These are phyloP conservation scores for Pseudochaenichthys georgianus DNA, from an alignment of 2,797 vertebrate genomes.

Conservation along the genomic window DNA sequence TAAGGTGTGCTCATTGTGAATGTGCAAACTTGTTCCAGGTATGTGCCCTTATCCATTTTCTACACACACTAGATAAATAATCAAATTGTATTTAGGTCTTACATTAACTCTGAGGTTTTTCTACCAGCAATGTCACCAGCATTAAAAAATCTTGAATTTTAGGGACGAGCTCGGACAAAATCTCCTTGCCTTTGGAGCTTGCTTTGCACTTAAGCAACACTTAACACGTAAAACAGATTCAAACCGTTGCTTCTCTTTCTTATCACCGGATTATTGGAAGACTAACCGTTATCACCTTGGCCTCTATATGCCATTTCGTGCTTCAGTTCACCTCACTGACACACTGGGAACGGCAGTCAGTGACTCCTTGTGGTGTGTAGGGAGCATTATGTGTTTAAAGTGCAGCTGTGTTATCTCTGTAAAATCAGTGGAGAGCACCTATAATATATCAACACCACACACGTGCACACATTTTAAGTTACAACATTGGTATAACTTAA, in stretches of 20 bases:
- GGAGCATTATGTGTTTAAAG: neutral
- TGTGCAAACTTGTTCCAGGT: constrained; percentile 13
- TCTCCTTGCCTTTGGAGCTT: constrained; percentile 2
- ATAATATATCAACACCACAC: neutral
- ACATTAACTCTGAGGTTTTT: neutral
- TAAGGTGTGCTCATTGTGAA: constrained; percentile 26
- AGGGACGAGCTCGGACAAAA: neutral
- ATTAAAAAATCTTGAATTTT: neutral
- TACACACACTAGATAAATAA: neutral
- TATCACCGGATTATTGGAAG: constrained; percentile 58
- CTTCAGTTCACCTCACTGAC: constrained; percentile 47
- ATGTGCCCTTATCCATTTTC: constrained; percentile 15
- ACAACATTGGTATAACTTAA: neutral
- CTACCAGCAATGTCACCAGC: neutral
- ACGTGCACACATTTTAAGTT: neutral
- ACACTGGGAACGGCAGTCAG: neutral
- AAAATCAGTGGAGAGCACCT: neutral
- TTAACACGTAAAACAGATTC: constrained; percentile 25
- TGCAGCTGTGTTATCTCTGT: neutral
- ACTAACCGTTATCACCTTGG: constrained; percentile 58
- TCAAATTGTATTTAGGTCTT: neutral
- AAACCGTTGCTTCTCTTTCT: constrained; percentile 47
- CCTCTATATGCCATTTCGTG: constrained; percentile 54
- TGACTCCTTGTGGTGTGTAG: constrained; percentile 9
- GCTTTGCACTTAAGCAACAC: constrained; percentile 32